These are phyloP conservation scores for Cardiocondyla obscurior DNA, from an alignment of 1,140 invertebrate genomes.

Conservation along the genomic window DNA sequence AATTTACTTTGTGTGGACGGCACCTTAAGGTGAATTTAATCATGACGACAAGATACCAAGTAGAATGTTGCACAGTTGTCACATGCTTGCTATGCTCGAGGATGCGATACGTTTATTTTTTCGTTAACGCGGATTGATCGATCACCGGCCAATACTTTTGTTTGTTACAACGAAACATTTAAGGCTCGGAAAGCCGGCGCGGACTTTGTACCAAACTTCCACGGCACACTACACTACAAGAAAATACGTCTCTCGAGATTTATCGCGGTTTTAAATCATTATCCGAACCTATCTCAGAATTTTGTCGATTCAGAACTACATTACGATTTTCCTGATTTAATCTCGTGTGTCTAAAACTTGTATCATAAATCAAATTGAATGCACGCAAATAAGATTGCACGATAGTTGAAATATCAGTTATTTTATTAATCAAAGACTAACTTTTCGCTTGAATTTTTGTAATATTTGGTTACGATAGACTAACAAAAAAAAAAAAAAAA, in stretches of 20 bases:
- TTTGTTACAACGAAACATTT: conserved; percentile 51
- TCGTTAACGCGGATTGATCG: conserved; percentile 52
- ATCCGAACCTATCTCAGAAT: not conserved
- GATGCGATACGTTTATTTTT: conserved; percentile 26
- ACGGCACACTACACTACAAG: not conserved
- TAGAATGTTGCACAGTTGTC: conserved; percentile 60
- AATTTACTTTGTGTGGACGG: conserved; percentile 22
- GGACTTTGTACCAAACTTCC: conserved; percentile 20
- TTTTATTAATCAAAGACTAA: not conserved
- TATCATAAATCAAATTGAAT: not conserved
- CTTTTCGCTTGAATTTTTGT: not conserved
- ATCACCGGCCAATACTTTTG: conserved; percentile 50
- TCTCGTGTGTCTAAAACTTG: not conserved
- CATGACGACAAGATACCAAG: conserved; percentile 45
- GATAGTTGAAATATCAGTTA: not conserved
- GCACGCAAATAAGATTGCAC: not conserved
- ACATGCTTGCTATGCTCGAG: conserved; percentile 4
- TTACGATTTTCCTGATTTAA: not conserved
- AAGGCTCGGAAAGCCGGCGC: conserved; percentile 31
- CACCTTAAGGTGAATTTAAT: conserved; percentile 2
- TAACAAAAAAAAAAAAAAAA: no score
- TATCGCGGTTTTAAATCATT: conserved; percentile 24
- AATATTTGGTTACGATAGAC: not conserved
- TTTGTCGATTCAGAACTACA: not conserved
- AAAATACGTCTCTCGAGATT: not conserved